phyloP scores from a whole-genome alignment of 2,797 vertebrate genomes.

The Lutjanus argentimaculatus region DNA sequence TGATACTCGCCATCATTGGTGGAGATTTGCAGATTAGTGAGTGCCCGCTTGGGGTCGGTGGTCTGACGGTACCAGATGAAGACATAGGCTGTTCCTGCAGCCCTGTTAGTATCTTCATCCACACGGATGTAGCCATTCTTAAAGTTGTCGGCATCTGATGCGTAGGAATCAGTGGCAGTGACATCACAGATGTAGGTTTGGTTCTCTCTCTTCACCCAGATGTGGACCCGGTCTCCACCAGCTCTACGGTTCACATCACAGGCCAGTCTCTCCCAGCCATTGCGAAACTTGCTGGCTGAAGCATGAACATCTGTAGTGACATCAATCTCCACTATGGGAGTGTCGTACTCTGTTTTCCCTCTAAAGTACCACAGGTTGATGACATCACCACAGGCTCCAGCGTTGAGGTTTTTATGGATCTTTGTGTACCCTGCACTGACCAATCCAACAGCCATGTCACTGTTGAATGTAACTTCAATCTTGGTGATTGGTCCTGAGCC shows the following conservation, averaged over 20 bases:
- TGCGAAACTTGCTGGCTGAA: no score
- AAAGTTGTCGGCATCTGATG: neutral
- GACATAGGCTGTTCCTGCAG: neutral
- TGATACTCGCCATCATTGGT: accelerated
- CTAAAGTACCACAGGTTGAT: conserved; percentile 29
- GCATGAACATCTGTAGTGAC: neutral
- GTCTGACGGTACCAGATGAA: conserved; percentile 45
- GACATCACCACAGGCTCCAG: accelerated
- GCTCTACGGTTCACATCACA: neutral
- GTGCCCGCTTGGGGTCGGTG: neutral
- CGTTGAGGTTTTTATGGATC: neutral
- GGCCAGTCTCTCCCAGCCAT: conserved; percentile 24
- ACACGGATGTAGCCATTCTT: neutral
- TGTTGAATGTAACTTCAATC: no score
- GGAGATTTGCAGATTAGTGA: conserved; percentile 20
- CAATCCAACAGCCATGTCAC: no score
- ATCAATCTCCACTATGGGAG: conserved; percentile 1
- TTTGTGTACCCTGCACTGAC: no score
- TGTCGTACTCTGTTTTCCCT: neutral
- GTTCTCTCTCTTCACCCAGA: conserved; percentile 28
- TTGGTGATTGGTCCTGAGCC: no score
- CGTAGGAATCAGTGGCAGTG: neutral
- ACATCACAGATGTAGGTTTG: conserved; percentile 27
- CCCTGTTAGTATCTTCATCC: conserved; percentile 18
- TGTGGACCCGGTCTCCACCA: neutral